Conservation (phyloP, 2,113 vertebrate genomes). For the Nematolebias whitei region DNA sequence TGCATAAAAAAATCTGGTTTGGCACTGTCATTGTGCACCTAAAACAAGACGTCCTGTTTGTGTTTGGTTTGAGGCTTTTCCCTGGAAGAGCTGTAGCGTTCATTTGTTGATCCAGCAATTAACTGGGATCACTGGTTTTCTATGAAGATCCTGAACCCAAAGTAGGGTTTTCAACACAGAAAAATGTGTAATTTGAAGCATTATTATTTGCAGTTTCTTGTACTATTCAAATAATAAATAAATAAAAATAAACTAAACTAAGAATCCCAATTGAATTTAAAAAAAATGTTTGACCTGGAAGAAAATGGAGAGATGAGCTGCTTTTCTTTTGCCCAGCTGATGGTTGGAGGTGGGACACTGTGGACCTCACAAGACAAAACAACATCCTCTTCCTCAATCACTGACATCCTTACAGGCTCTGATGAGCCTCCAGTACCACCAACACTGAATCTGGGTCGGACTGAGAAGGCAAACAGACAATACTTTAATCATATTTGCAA, state of each 20-base stretch:
- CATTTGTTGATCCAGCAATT: neutral
- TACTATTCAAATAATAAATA: neutral
- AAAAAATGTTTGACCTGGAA: slow-evolving; percentile 80
- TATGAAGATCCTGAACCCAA: neutral
- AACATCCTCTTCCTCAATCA: slow-evolving; percentile 85
- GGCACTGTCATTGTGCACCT: neutral
- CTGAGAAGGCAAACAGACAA: slow-evolving; percentile 65
- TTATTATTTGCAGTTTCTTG: too few relatives aligned
- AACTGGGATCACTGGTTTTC: neutral
- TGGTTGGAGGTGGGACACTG: slow-evolving; percentile 89
- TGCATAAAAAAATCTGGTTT: neutral
- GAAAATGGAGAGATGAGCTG: slow-evolving; percentile 95
- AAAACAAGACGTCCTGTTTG: neutral
- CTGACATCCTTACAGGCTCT: slow-evolving; percentile 81
- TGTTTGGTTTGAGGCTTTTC: neutral
- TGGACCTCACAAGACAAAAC: slow-evolving; percentile 91
- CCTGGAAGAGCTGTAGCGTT: neutral
- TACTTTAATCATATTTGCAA: too few relatives aligned
- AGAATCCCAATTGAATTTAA: neutral
- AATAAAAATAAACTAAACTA: neutral
- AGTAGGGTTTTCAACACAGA: neutral
- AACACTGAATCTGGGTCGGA: slow-evolving; percentile 84
- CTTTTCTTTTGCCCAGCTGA: slow-evolving; percentile 92
- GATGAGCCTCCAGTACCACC: slow-evolving; percentile 58
- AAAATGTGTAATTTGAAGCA: neutral